A percentile compares a stretch with the other conserved stretches of the same genome.
phyloP scores from a whole-genome alignment of 2,113 vertebrate genomes.

The Daboia siamensis region DNA sequence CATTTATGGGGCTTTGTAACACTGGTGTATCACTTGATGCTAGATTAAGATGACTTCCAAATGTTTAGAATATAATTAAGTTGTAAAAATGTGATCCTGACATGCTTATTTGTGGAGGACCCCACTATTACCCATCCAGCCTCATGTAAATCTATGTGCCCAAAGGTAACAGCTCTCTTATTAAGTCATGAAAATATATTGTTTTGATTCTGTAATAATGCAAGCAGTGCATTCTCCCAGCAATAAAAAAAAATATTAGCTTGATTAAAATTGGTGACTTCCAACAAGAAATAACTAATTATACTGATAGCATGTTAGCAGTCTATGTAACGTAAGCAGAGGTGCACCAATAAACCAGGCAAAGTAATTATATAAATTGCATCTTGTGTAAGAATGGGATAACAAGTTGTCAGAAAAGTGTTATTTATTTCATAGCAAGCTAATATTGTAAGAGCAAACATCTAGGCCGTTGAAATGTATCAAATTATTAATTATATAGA shows the following conservation, averaged over 20 bases:
- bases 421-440: constrained; percentile 58
- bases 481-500: constrained; percentile 64
- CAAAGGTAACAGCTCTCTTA: not conserved
- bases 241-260: constrained; percentile 37
- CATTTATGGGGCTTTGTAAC: not conserved
- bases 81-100: not conserved
- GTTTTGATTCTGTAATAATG: constrained; percentile 30
- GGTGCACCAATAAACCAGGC: constrained; percentile 47
- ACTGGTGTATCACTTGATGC: not conserved
- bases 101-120: not conserved
- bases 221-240: constrained; percentile 16
- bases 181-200: constrained; percentile 6
- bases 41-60: not conserved
- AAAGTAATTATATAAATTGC: constrained; percentile 55
- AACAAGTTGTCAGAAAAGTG: constrained; percentile 33
- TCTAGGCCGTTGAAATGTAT: constrained; percentile 55
- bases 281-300: constrained; percentile 49
- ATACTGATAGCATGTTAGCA: constrained; percentile 44
- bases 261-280: constrained; percentile 48
- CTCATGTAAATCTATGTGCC: not conserved
- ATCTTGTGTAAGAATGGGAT: constrained; percentile 56
- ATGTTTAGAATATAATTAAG: not conserved
- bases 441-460: constrained; percentile 58
- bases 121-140: too few species aligned
- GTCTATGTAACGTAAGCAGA: constrained; percentile 30